These are phyloP conservation scores for Oligia fasciuncula DNA, from an alignment of 2,888 invertebrate genomes.

Conservation along the genomic window DNA sequence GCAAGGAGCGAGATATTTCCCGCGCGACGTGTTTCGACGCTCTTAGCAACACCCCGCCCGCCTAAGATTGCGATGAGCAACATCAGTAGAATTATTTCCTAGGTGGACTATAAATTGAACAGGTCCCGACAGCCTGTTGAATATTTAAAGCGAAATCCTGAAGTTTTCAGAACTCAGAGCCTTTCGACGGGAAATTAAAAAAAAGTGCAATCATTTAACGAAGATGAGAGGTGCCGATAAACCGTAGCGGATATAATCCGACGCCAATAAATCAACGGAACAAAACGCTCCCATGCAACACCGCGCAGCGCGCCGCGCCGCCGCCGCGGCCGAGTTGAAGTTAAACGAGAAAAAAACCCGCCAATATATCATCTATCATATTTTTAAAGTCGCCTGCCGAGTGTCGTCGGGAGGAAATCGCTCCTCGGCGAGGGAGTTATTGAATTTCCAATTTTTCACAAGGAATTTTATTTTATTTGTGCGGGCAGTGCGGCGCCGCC, in stretches of 20 bases:
- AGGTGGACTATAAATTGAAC: conserved; percentile 10
- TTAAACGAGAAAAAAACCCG: conserved; percentile 49
- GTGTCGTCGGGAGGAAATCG: conserved; percentile 69
- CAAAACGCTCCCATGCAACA: conserved; percentile 28
- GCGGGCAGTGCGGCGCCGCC: conserved; percentile 62
- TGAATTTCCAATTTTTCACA: conserved; percentile 78
- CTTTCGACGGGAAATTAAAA: conserved; percentile 24
- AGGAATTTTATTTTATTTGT: conserved; percentile 73
- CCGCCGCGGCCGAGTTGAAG: conserved; percentile 28
- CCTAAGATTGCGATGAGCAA: neutral
- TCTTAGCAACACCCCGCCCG: neutral
- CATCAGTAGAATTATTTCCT: conserved; percentile 8
- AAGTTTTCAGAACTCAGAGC: conserved; percentile 8
- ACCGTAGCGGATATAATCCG: conserved; percentile 47
- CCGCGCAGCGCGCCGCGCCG: neutral
- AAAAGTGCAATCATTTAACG: conserved; percentile 46
- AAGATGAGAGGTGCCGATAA: conserved; percentile 40
- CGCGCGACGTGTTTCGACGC: neutral
- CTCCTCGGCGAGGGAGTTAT: conserved; percentile 72
- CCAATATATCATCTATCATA: conserved; percentile 74
- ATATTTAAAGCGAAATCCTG: conserved; percentile 19
- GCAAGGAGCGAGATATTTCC: no score
- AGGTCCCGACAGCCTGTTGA: conserved; percentile 11
- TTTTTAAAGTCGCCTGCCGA: conserved; percentile 72
- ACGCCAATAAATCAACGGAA: conserved; percentile 58